Evolutionary conservation across 2,797 vertebrate genomes (phyloP).

Genomic region (Alauda arvensis): DNA sequence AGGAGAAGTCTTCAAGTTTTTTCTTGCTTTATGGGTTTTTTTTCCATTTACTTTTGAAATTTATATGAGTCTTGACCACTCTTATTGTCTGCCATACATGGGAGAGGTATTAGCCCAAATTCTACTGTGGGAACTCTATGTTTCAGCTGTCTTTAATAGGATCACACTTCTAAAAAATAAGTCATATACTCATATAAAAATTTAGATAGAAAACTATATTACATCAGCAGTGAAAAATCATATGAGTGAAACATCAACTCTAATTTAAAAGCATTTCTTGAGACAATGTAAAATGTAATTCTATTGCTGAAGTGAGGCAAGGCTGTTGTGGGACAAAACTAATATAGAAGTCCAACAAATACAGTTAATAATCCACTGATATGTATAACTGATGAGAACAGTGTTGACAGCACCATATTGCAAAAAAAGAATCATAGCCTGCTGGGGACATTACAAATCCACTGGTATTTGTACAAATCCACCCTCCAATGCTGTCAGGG

Average conservation of each 20-base stretch:
- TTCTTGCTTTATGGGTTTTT: neutral
- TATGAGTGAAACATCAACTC: slow-evolving; percentile 65
- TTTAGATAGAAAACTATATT: slow-evolving; percentile 67
- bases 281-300: slow-evolving; percentile 70
- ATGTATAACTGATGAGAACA: slow-evolving; percentile 78
- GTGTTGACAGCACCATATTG: slow-evolving; percentile 84
- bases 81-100: neutral
- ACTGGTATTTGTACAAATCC: slow-evolving; percentile 57
- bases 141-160: slow-evolving; percentile 22
- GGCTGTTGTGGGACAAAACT: slow-evolving; percentile 67
- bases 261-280: slow-evolving; percentile 71
- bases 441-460: slow-evolving; percentile 70
- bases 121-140: neutral
- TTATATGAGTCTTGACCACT: neutral
- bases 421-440: slow-evolving; percentile 77
- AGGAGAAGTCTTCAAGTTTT: neutral
- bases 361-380: slow-evolving; percentile 86
- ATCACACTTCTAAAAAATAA: slow-evolving; percentile 21
- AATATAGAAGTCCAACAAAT: slow-evolving; percentile 85
- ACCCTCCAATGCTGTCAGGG: slow-evolving; percentile 78
- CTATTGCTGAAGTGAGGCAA: slow-evolving; percentile 57
- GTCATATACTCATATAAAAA: slow-evolving; percentile 45
- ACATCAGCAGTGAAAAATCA: slow-evolving; percentile 66
- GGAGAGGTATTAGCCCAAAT: neutral
- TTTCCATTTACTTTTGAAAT: slow-evolving; percentile 3